These are phyloP conservation scores for Eupleurogrammus muticus DNA, from an alignment of 2,797 vertebrate genomes.

Conservation along the genomic window DNA sequence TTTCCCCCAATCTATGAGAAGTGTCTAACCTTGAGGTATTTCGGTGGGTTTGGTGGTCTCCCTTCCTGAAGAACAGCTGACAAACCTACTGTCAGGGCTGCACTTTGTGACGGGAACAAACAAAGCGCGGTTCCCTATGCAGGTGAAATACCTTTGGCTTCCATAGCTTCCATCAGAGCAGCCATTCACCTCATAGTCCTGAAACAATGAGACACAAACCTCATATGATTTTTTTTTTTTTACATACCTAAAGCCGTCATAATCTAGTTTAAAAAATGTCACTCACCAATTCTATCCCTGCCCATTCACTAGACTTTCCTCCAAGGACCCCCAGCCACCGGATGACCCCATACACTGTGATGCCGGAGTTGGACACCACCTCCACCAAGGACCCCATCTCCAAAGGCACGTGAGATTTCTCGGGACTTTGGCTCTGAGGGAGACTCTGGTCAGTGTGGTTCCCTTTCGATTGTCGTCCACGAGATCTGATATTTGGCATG, in stretches of 20 bases:
- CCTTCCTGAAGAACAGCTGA: constrained; percentile 19
- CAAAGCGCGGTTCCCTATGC: constrained; percentile 73
- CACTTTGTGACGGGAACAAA: constrained; percentile 82
- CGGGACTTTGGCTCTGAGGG: constrained; percentile 21
- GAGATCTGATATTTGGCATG: constrained; percentile 57
- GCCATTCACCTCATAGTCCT: constrained; percentile 80
- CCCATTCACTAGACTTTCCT: constrained; percentile 74
- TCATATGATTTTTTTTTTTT: neutral
- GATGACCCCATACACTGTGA: constrained; percentile 81
- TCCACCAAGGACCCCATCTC: constrained; percentile 85
- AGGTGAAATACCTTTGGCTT: constrained; percentile 79
- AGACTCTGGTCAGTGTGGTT: constrained; percentile 12
- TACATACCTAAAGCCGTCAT: neutral
- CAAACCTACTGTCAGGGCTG: constrained; percentile 81
- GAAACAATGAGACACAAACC: constrained; percentile 15
- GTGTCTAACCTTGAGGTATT: constrained; percentile 65
- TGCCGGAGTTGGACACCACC: constrained; percentile 68
- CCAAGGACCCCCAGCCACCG: constrained; percentile 79
- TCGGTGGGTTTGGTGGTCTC: constrained; percentile 35
- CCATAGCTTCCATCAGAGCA: constrained; percentile 77
- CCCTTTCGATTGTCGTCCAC: constrained; percentile 10
- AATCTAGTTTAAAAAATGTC: neutral
- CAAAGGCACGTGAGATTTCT: constrained; percentile 38
- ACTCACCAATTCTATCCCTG: constrained; percentile 84
- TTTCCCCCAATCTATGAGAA: neutral